phyloP scores from a whole-genome alignment of 23 tunicate genomes.

The Styela clava region DNA sequence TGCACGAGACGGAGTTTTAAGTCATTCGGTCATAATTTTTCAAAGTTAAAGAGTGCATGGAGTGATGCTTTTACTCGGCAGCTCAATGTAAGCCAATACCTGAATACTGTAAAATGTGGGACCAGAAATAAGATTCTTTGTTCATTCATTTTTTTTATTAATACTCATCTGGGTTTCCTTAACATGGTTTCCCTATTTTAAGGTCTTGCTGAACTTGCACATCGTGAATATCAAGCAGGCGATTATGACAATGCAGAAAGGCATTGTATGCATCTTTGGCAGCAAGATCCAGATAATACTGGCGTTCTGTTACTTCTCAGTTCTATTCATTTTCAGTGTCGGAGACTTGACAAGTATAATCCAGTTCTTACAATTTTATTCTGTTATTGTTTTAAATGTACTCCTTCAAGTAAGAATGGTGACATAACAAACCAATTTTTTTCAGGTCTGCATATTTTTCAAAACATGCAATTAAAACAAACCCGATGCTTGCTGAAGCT shows the following conservation, averaged over 20 bases:
- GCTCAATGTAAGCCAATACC: too few relatives aligned
- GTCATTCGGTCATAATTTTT: too few relatives aligned
- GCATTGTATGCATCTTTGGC: slow-evolving; percentile 97
- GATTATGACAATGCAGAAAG: slow-evolving; percentile 92
- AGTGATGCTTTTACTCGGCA: too few relatives aligned
- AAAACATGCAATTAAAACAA: slow-evolving; percentile 93
- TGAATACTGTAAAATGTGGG: too few relatives aligned
- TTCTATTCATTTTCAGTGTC: slow-evolving; percentile 97
- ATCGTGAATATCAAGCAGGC: slow-evolving; percentile 97
- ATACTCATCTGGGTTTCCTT: too few relatives aligned
- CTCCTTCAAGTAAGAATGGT: too few relatives aligned
- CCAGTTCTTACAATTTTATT: neutral
- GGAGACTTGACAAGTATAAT: slow-evolving; percentile 82
- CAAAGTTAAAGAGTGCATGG: too few relatives aligned
- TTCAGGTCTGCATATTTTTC: slow-evolving; percentile 96
- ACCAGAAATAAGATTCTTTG: too few relatives aligned
- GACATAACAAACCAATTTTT: too few relatives aligned
- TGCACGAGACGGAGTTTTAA: too few relatives aligned
- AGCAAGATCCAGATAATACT: slow-evolving; percentile 91
- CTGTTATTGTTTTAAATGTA: neutral
- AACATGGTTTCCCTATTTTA: too few relatives aligned
- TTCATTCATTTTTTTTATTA: too few relatives aligned
- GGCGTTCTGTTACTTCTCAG: slow-evolving; percentile 92
- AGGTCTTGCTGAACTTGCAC: slow-evolving; percentile 92
- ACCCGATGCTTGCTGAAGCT: slow-evolving; percentile 98